These are phyloP conservation scores for Brachionus angularis DNA, from an alignment of 1,140 invertebrate genomes.

Conservation along the genomic window DNA sequence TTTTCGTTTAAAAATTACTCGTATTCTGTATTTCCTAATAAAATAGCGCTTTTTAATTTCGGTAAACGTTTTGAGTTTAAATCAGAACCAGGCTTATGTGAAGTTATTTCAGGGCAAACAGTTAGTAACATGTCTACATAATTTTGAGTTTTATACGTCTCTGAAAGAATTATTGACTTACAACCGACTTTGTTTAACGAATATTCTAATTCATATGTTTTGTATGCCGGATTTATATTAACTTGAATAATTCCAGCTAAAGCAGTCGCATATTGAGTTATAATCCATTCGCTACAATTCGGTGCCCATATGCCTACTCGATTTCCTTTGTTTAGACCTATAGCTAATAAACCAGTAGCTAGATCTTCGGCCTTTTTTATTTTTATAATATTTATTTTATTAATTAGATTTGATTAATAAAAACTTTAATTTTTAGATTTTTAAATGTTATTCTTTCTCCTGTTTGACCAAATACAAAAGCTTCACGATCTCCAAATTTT, in stretches of 20 bases:
- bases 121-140: constrained; percentile 68
- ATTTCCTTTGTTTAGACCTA: constrained; percentile 76
- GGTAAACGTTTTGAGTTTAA: constrained; percentile 52
- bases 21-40: constrained; percentile 51
- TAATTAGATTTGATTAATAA: not conserved
- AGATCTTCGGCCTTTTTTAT: constrained; percentile 67
- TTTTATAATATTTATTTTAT: not conserved
- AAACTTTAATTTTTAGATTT: constrained; percentile 64
- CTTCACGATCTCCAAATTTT: constrained; percentile 49
- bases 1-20: constrained; percentile 49
- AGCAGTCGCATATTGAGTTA: constrained; percentile 71
- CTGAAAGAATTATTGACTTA: constrained; percentile 68
- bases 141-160: constrained; percentile 66
- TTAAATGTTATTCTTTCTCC: constrained; percentile 49
- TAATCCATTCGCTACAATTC: constrained; percentile 76
- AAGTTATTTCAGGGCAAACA: constrained; percentile 56
- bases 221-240: constrained; percentile 78
- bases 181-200: constrained; percentile 72
- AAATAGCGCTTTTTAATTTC: constrained; percentile 52
- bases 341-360: constrained; percentile 70
- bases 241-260: constrained; percentile 77
- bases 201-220: constrained; percentile 71
- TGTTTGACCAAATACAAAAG: constrained; percentile 49
- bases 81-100: constrained; percentile 46
- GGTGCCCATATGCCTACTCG: constrained; percentile 81